phyloP scores from a whole-genome alignment of 2,888 invertebrate species.

The Xanthia icteritia region DNA sequence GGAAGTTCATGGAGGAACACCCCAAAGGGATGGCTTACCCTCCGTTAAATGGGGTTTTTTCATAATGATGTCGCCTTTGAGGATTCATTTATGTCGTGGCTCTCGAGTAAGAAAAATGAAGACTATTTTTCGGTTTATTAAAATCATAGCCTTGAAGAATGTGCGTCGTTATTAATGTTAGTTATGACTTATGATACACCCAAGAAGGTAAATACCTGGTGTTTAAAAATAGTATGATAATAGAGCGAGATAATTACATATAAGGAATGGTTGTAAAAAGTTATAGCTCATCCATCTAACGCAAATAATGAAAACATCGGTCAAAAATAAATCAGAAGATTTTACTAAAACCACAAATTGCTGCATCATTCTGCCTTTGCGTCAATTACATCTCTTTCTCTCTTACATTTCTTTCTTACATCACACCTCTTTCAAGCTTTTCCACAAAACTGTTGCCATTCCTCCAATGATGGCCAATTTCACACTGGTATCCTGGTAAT shows the following conservation, averaged over 20 bases:
- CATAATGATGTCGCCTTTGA: conserved; percentile 51
- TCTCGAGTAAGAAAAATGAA: conserved; percentile 30
- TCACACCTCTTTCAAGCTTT: background rate
- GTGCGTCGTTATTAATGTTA: background rate
- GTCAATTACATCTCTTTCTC: too few relatives aligned
- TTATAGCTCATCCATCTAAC: background rate
- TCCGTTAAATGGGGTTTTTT: conserved; percentile 43
- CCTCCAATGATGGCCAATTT: background rate
- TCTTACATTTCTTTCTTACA: too few relatives aligned
- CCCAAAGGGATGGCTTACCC: conserved; percentile 42
- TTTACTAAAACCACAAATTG: background rate
- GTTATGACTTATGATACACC: background rate
- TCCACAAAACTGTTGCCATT: background rate
- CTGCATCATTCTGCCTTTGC: background rate
- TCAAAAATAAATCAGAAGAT: background rate
- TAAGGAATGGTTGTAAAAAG: too few relatives aligned
- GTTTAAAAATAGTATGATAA: background rate
- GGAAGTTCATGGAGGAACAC: conserved; percentile 50
- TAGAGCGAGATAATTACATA: background rate
- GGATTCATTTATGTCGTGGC: conserved; percentile 41
- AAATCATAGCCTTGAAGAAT: conserved; percentile 13
- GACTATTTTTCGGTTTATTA: conserved; percentile 9
- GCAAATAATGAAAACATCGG: background rate
- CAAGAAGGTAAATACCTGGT: background rate
- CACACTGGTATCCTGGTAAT: background rate